Conservation (phyloP, 1,140 invertebrate genomes). For the Lysiphlebus fabarum region DNA sequence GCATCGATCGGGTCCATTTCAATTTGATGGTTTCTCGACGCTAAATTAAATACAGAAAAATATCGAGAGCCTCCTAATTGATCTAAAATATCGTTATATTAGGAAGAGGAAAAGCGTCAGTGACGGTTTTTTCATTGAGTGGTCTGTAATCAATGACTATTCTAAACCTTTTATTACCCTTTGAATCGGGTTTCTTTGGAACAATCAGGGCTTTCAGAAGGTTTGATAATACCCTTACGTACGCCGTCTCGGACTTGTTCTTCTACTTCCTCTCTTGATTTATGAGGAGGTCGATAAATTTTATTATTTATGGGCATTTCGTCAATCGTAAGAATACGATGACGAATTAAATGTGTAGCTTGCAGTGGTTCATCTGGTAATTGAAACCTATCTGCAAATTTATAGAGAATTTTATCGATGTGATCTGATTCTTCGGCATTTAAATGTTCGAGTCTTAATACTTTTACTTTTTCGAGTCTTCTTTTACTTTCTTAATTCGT, state of each 20-base stretch:
- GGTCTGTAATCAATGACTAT: slow-evolving; percentile 47
- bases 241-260: slow-evolving; percentile 33
- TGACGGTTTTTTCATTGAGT: slow-evolving; percentile 46
- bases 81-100: slow-evolving; percentile 52
- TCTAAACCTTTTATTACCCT: slow-evolving; percentile 39
- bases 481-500: no score
- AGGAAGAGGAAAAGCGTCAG: slow-evolving; percentile 57
- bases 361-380: slow-evolving; percentile 12
- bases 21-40: slow-evolving; percentile 52
- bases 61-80: slow-evolving; percentile 37
- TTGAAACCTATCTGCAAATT: slow-evolving; percentile 14
- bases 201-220: slow-evolving; percentile 34
- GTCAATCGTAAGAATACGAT: slow-evolving; percentile 8
- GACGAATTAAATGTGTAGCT: neutral
- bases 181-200: slow-evolving; percentile 42
- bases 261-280: slow-evolving; percentile 31
- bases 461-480: slow-evolving; percentile 6
- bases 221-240: slow-evolving; percentile 25
- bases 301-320: slow-evolving; percentile 21
- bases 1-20: slow-evolving; percentile 34
- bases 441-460: slow-evolving; percentile 24
- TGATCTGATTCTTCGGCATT: slow-evolving; percentile 22
- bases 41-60: slow-evolving; percentile 49
- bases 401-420: slow-evolving; percentile 15
- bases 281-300: slow-evolving; percentile 31